Base-by-base conservation (phyloP, 2,113 vertebrate species). In the Smithornis capensis region DNA sequence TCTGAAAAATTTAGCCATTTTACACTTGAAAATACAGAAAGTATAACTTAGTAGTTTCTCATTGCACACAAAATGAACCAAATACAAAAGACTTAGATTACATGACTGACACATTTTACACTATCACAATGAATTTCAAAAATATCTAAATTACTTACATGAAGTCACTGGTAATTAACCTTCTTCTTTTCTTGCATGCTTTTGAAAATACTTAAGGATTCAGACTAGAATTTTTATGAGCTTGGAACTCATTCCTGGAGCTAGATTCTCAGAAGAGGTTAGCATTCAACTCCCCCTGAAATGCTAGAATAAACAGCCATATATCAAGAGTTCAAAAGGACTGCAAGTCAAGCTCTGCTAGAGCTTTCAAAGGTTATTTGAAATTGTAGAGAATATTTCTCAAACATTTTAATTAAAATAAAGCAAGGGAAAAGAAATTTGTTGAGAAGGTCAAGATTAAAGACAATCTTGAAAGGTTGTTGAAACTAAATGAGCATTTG, bases 101-200 rank as follows among this genome's bases (percentile, higher is more conserved):
- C 3, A 3, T 37, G 56, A 29, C 78, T 68, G 83, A 80, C 45
- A 63, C 17, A 87, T 52, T 83, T 94, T 83, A 82, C 12, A 74
- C 2, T 15, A 49, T 45, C 53, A 53, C 52, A 79, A 79, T 79
- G 87, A 80, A 79, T 44, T 69, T 90, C 23, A 84, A 71, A 91
- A 94, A 47, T 67, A 95, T 64, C 40, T 67, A 59, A 90, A 83
- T 86, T 2, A 84, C 55, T 76, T 91, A 64, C 27, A 56, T 75
- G 57, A 81, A 94, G 76, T 87, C 69, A 71, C 10, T 60, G 24
- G 27, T 83, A 94, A 95, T 94, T 95, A 94, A 94, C 86, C 69
- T 95, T 68, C 49, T 75, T 76, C 6, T 42, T 89, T 78, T 76
- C 69, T 89, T 91, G 23, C 25, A 64, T 29, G 19, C 22, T 84